Percentiles rank a stretch among this genome's conserved stretches.
Conservation (phyloP, 1,140 invertebrate genomes). For the Ceratosolen fusciceps region DNA sequence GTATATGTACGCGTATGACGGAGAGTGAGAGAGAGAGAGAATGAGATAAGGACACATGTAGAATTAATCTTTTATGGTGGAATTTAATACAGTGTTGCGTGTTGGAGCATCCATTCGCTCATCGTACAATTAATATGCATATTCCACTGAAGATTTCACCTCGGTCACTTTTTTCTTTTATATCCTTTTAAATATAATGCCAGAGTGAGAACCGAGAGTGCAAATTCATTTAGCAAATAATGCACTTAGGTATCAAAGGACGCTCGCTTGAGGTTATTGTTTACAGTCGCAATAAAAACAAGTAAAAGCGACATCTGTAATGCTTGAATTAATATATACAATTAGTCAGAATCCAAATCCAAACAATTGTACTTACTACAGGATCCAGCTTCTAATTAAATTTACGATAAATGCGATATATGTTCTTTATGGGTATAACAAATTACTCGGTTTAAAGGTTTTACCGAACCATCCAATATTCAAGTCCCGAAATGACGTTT, state of each 20-base stretch:
- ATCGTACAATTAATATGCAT: background rate
- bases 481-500: too few species aligned
- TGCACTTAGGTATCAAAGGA: background rate
- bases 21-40: too few species aligned
- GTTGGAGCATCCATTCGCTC: background rate
- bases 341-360: background rate
- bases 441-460: too few species aligned
- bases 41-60: too few species aligned
- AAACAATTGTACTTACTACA: background rate
- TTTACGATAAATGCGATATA: background rate
- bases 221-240: background rate
- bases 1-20: too few species aligned
- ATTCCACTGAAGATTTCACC: background rate
- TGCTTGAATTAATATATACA: background rate
- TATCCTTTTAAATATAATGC: background rate
- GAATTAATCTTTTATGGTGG: background rate
- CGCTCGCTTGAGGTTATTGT: background rate
- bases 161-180: background rate
- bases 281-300: background rate
- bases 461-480: too few species aligned
- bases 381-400: background rate
- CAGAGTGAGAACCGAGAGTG: background rate
- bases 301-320: background rate
- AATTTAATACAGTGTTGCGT: slow-evolving; percentile 11
- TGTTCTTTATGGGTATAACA: background rate